These are phyloP conservation scores for Drosophila buzzatii DNA, from an alignment of 2,888 invertebrate species.

Conservation along the genomic window DNA sequence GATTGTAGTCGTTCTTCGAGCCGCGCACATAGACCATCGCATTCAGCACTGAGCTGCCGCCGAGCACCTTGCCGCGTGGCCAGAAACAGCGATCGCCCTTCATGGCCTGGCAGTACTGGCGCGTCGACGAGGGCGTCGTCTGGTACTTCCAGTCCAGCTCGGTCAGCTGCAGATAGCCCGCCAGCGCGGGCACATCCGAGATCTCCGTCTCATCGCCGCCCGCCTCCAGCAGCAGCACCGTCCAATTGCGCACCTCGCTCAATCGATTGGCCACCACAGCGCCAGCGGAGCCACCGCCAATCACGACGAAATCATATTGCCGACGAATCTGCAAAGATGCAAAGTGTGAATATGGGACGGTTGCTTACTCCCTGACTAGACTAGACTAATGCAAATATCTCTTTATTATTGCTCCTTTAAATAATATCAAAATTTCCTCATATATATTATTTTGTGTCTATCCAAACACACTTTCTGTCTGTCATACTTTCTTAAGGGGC, in stretches of 20 bases:
- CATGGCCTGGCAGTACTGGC: slow-evolving; percentile 95
- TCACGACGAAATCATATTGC: slow-evolving; percentile 94
- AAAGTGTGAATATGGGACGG: neutral
- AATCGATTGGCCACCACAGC: slow-evolving; percentile 94
- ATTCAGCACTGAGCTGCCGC: slow-evolving; percentile 94
- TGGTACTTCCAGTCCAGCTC: slow-evolving; percentile 97
- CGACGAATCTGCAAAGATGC: slow-evolving; percentile 88
- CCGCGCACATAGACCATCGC: slow-evolving; percentile 97
- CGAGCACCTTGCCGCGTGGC: slow-evolving; percentile 96
- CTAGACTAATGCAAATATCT: no score
- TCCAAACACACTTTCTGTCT: neutral
- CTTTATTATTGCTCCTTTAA: no score
- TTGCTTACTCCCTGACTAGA: no score
- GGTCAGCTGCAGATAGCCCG: slow-evolving; percentile 93
- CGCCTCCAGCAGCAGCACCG: slow-evolving; percentile 93
- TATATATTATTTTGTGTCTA: neutral
- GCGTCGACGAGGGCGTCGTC: slow-evolving; percentile 91
- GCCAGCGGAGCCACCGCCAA: slow-evolving; percentile 95
- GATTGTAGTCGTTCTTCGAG: slow-evolving; percentile 93
- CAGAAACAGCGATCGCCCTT: slow-evolving; percentile 94
- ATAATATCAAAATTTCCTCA: neutral
- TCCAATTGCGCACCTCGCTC: slow-evolving; percentile 93
- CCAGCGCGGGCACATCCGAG: slow-evolving; percentile 93
- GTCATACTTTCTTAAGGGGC: neutral
- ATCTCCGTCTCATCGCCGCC: slow-evolving; percentile 95